phyloP scores from a whole-genome alignment of 2,113 vertebrate genomes.

The Archilochus colubris region DNA sequence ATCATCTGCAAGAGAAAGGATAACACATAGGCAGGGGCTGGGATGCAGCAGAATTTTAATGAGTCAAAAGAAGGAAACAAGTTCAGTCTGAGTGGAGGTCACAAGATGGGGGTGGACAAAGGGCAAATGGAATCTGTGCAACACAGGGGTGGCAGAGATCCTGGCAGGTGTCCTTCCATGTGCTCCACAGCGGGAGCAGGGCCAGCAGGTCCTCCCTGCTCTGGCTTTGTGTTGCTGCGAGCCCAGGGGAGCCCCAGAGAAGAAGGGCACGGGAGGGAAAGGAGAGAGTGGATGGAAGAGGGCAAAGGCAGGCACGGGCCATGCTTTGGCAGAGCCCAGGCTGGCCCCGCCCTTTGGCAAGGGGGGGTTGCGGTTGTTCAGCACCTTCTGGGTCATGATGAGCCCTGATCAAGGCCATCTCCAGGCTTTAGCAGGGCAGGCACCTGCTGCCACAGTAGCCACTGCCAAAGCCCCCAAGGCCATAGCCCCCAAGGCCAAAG shows the following conservation, averaged over 20 bases:
- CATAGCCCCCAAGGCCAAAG: too few relatives aligned
- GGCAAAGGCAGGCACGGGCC: background rate
- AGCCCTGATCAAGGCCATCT: too few relatives aligned
- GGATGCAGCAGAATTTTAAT: background rate
- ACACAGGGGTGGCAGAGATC: too few relatives aligned
- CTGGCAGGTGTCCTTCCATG: too few relatives aligned
- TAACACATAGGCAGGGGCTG: rapidly evolving
- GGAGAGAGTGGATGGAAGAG: too few relatives aligned
- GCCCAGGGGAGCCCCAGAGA: background rate
- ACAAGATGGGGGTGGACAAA: too few relatives aligned
- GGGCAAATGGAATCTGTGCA: too few relatives aligned
- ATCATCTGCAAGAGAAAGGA: background rate
- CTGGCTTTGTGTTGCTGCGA: background rate
- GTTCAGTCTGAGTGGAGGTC: background rate
- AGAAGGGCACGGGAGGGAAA: background rate
- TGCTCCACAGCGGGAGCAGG: background rate
- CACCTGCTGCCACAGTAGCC: background rate
- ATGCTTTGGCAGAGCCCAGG: background rate
- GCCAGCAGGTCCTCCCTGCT: background rate
- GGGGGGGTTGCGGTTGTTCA: background rate
- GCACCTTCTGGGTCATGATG: too few relatives aligned
- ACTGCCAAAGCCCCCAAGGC: background rate
- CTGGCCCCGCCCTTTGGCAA: background rate
- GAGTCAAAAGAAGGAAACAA: background rate
- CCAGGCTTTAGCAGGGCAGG: background rate